Evolutionary conservation across 2,797 vertebrate genomes (phyloP).

Genomic region (Xiphorhynchus erythropygius): DNA sequence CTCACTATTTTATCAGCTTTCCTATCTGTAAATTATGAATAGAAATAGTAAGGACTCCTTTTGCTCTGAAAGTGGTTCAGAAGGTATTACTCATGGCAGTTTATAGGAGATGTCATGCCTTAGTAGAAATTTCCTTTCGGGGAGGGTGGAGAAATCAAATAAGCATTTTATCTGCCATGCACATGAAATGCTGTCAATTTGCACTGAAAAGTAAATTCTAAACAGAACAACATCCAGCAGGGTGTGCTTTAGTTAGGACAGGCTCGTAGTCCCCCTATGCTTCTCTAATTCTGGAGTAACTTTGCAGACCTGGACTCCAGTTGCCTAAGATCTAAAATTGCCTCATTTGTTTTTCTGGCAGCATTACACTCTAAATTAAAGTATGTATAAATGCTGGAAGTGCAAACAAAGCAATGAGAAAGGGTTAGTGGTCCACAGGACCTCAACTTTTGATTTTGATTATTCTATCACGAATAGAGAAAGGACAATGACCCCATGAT

Average conservation of each 20-base stretch:
- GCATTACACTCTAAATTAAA: neutral
- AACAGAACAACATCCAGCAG: neutral
- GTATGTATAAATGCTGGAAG: neutral
- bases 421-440: neutral
- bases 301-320: neutral
- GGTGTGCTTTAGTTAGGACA: neutral
- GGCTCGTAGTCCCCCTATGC: neutral
- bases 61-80: neutral
- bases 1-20: neutral
- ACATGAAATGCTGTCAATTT: neutral
- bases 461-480: neutral
- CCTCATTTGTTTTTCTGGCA: neutral
- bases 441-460: neutral
- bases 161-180: slow-evolving; percentile 5
- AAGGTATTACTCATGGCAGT: slow-evolving; percentile 28
- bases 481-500: neutral
- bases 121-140: slow-evolving; percentile 23
- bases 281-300: neutral
- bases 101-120: neutral
- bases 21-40: neutral
- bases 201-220: neutral
- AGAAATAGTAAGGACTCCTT: neutral
- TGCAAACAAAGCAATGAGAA: neutral
- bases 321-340: neutral
- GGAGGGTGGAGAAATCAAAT: neutral